Conservation (phyloP, 2,113 vertebrate genomes). For the Falco punctatus region DNA sequence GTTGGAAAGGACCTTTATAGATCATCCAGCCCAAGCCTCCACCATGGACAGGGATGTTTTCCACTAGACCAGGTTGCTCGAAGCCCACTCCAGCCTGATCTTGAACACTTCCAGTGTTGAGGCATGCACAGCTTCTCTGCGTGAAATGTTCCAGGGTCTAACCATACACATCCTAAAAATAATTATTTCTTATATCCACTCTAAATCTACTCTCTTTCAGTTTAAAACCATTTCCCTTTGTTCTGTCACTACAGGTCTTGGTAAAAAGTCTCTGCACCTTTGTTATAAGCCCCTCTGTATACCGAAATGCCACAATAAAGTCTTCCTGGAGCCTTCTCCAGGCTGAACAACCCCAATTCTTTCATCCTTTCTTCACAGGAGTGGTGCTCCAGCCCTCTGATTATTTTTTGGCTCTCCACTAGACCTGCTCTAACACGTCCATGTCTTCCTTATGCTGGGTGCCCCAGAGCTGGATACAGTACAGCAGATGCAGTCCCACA, state of each 20-base stretch:
- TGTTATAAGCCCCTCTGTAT: not conserved
- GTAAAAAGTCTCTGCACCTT: too few species aligned
- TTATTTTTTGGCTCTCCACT: not conserved
- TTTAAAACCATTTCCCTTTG: too few species aligned
- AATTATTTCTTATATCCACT: too few species aligned
- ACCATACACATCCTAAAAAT: too few species aligned
- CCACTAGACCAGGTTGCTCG: fast-evolving
- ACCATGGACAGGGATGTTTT: not conserved
- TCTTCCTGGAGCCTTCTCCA: not conserved
- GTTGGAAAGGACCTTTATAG: not conserved
- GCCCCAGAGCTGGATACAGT: not conserved
- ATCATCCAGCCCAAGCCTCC: not conserved
- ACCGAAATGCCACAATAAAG: not conserved
- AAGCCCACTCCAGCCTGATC: fast-evolving
- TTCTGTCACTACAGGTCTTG: too few species aligned
- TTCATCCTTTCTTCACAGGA: not conserved
- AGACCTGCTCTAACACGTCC: not conserved
- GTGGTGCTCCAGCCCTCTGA: not conserved
- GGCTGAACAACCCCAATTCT: not conserved
- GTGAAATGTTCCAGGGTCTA: too few species aligned
- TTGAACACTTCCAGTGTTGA: too few species aligned
- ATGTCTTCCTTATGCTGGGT: not conserved
- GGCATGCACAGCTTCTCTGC: too few species aligned
- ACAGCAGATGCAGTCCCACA: not conserved
- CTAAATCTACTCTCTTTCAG: too few species aligned